Percentiles rank a stretch among this genome's conserved stretches.
These are phyloP conservation scores for Xenus cinereus DNA, from an alignment of 2,113 vertebrate genomes.

Conservation along the genomic window DNA sequence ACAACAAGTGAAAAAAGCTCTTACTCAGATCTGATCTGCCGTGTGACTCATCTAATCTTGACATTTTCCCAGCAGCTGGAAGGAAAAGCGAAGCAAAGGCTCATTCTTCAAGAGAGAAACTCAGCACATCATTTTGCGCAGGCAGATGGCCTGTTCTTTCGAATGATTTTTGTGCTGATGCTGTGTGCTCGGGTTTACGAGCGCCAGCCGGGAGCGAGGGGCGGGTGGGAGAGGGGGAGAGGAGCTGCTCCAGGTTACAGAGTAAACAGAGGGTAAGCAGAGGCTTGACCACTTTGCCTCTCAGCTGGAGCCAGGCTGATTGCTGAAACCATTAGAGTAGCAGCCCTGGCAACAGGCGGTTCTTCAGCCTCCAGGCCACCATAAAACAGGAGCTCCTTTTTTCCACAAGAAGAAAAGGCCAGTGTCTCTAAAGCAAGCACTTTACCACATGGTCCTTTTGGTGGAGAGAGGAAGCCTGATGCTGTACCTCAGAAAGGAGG, in stretches of 20 bases:
- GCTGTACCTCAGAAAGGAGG: neutral
- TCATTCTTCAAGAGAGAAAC: neutral
- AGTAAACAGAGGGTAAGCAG: neutral
- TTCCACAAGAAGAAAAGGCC: constrained; percentile 78
- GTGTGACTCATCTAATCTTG: constrained; percentile 18
- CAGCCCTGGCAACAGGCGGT: constrained; percentile 46
- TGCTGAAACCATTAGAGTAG: constrained; percentile 45
- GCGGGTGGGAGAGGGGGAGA: neutral
- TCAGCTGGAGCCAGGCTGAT: constrained; percentile 32
- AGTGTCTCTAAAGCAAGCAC: constrained; percentile 70
- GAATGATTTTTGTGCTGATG: neutral
- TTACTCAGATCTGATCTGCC: neutral
- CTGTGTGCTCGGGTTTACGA: neutral
- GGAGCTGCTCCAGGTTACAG: neutral
- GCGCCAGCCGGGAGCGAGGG: neutral
- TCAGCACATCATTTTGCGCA: neutral
- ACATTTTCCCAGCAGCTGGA: constrained; percentile 10
- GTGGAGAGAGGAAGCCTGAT: constrained; percentile 51
- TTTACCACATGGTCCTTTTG: constrained; percentile 75
- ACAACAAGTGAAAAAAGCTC: neutral
- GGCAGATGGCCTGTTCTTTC: neutral
- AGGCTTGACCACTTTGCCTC: neutral
- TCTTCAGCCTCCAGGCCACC: constrained; percentile 68
- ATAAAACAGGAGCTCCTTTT: constrained; percentile 77
- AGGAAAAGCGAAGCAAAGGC: neutral